Base-by-base conservation (phyloP, 2,113 vertebrate genomes). In the Sebastes schlegelii region DNA sequence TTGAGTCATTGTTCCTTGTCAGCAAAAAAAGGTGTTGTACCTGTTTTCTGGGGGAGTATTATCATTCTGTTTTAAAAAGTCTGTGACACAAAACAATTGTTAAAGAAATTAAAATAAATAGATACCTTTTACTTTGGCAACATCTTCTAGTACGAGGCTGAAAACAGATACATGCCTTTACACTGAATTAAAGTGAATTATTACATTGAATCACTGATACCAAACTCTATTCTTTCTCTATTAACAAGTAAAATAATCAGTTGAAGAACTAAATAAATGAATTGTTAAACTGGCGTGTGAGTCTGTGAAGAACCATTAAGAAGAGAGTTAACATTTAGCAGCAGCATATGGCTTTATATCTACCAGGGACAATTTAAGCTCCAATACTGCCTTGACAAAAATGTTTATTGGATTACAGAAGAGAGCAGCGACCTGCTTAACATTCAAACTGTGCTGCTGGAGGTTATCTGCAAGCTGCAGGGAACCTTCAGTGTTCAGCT, bases 341-440 rank as follows among this genome's bases (percentile, higher is more conserved):
- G 54, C 63, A 43, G 26, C 54, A 34, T n/a, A 45, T 67, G 54
- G 34, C 58, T 81, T 61, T 48, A 58, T 42, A 66, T 58, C 52
- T 17, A 55, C 62, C 62, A 8, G 63, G 14, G 79, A 68, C 71
- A 68, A 61, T 54, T 58, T 23, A 67, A 74, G n/a, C 71, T 51
- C 34, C 45, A 7, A 14, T 11, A 14, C 63, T 61, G 70, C 52
- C 62, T 45, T 66, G 19, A 58, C 43, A 66, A 60, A 58, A 80
- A 42, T 17, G 79, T 66, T 74, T 66, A 49, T 66, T 49, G 60
- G 78, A 73, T 66, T 66, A 51, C 19, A 58, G 70, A 67, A 23
- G 62, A 64, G 67, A 48, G 60, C 60, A 58, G 70, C 43, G 43
- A 8, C 62, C 70, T 67, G 70, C 62, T 74, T 61, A 60, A 67